phyloP scores from a whole-genome alignment of 2,797 vertebrate genomes.

The Phataginus tricuspis region DNA sequence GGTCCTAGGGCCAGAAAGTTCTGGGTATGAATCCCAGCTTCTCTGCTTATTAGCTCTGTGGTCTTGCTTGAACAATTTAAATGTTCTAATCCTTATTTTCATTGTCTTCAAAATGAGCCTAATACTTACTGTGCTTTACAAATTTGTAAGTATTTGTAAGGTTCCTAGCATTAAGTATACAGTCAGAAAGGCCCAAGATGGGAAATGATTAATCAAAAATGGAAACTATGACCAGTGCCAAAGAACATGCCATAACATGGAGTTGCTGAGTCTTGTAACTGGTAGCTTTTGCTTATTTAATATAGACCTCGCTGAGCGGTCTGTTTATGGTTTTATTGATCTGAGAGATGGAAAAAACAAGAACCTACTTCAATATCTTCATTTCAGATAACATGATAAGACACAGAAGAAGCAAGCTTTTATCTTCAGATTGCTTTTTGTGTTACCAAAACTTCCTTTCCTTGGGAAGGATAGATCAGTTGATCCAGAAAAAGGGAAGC shows the following conservation, averaged over 20 bases:
- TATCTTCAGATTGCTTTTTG: not conserved
- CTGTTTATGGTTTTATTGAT: not conserved
- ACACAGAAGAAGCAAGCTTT: not conserved
- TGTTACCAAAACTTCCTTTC: constrained; percentile 1
- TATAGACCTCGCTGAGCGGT: not conserved
- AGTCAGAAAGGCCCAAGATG: not conserved
- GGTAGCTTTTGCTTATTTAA: not conserved
- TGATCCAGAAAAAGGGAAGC: not conserved
- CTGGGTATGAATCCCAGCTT: not conserved
- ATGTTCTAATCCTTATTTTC: not conserved
- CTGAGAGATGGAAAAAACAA: not conserved
- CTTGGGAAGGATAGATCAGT: not conserved
- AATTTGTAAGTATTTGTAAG: constrained; percentile 2
- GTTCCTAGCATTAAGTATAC: not conserved
- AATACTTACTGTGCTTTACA: not conserved
- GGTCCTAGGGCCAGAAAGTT: not conserved
- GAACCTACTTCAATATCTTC: not conserved
- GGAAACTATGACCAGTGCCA: not conserved
- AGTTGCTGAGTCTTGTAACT: not conserved
- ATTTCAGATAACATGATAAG: not conserved
- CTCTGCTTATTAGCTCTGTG: not conserved
- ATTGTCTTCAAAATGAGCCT: not conserved
- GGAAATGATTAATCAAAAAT: not conserved
- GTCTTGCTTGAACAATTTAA: not conserved
- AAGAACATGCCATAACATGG: not conserved